Base-by-base conservation (phyloP, 2,888 invertebrate species). In the Neoaliturus tenellus region DNA sequence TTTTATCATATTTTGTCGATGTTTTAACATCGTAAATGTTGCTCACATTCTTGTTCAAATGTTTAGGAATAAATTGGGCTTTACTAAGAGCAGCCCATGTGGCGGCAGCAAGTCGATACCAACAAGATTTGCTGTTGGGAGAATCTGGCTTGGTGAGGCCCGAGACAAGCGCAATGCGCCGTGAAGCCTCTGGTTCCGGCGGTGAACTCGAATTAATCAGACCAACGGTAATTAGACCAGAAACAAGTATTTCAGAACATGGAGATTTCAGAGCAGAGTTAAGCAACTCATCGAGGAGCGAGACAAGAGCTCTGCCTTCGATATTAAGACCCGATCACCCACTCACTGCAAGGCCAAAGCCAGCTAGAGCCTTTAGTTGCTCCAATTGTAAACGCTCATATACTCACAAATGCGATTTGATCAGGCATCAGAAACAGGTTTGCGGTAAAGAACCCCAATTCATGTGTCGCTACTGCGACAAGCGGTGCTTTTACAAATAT, bases 361-460 rank as follows among this genome's bases (percentile, higher is more conserved):
- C 51, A 0, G 23, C 55, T 28, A 28, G 51, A 12, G 25, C 82
- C 20, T 58, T 62, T 58, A 62, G 25, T 17, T 83, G 83, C 48
- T 28, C 58, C 39, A 83, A 25, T 91, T 89, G 89, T 80, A 86
- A 87, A 62, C 87, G 86, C 69, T 86, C 87, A 12, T 89, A 89
- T 81, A 85, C 82, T 25, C 75, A 80, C n/a, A 80, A 78, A n/a
- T 71, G 71, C 62, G 80, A 83, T 2, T 25, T 85, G 55, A 62
- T 83, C 8, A 44, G 80, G 23, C 86, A 86, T 35, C 44, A 85
- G 69, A 83, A 69, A 55, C 82, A 83, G 31, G 89, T 88, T 67
- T 89, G 89, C 73, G 95, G 93, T 87, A 95, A 94, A 91, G 95
- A 93, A 90, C 95, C 93, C 88, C 94, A 93, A 91, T 96, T 93